phyloP scores from a whole-genome alignment of 2,888 invertebrate species.

The Myopa testacea region DNA sequence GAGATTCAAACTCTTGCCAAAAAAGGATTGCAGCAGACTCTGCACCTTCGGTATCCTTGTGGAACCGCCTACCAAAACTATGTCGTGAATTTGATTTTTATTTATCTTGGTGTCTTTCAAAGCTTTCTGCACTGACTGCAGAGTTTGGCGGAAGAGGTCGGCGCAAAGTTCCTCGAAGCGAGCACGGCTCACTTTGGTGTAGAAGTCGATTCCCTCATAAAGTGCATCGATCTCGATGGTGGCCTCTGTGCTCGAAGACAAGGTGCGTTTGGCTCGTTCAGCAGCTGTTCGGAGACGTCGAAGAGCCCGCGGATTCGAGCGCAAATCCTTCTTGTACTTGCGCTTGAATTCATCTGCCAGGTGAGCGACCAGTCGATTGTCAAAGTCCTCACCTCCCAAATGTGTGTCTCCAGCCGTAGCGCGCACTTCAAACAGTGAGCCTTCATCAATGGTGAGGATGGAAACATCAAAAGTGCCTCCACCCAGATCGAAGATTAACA shows the following conservation, averaged over 20 bases:
- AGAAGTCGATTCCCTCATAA: slow-evolving; percentile 78
- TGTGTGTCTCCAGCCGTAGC: slow-evolving; percentile 94
- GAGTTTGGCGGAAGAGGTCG: slow-evolving; percentile 78
- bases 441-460: slow-evolving; percentile 92
- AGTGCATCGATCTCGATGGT: slow-evolving; percentile 80
- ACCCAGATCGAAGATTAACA: slow-evolving; percentile 73
- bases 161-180: slow-evolving; percentile 82
- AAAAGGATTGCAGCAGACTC: slow-evolving; percentile 79
- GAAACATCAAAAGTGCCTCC: slow-evolving; percentile 97
- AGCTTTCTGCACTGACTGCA: slow-evolving; percentile 84
- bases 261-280: slow-evolving; percentile 81
- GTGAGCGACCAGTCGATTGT: slow-evolving; percentile 86
- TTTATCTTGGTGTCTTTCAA: slow-evolving; percentile 83
- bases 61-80: slow-evolving; percentile 85
- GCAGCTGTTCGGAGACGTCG: slow-evolving; percentile 79
- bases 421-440: slow-evolving; percentile 88
- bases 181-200: slow-evolving; percentile 79
- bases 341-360: slow-evolving; percentile 88
- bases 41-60: slow-evolving; percentile 85
- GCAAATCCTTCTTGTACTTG: slow-evolving; percentile 78
- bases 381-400: slow-evolving; percentile 91
- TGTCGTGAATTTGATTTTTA: slow-evolving; percentile 80
- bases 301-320: slow-evolving; percentile 74
- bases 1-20: slow-evolving; percentile 78
- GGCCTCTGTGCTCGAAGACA: slow-evolving; percentile 84